These are phyloP conservation scores for Hanleya hanleyi DNA, from an alignment of 2,888 invertebrate genomes.

Conservation along the genomic window DNA sequence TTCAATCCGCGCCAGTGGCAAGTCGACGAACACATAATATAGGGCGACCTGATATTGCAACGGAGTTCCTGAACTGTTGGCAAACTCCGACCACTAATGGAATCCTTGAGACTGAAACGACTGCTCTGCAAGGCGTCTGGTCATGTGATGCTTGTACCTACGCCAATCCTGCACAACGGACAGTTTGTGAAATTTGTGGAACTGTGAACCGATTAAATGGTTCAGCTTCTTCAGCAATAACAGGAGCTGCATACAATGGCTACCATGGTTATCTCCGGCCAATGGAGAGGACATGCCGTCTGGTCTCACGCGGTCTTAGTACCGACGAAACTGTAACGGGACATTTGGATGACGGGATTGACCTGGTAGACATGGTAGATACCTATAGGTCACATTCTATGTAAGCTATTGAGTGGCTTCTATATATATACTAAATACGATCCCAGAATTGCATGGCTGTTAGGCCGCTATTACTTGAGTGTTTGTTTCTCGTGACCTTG, in stretches of 20 bases:
- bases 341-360: not conserved
- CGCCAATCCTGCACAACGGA: not conserved
- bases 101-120: no score
- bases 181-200: constrained; percentile 3
- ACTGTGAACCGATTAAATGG: not conserved
- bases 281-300: not conserved
- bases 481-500: no score
- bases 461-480: no score
- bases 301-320: not conserved
- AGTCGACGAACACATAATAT: no score
- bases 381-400: not conserved
- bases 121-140: not conserved
- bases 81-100: not conserved
- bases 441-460: no score
- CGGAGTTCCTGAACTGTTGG: not conserved
- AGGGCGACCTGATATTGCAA: not conserved
- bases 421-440: no score
- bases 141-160: not conserved
- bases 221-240: not conserved
- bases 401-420: not conserved
- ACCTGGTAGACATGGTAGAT: not conserved
- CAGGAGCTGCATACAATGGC: no score
- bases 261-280: no score
- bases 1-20: no score
- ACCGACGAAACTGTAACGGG: not conserved